phyloP scores from a whole-genome alignment of 2,113 vertebrate species.

The Xenus cinereus region DNA sequence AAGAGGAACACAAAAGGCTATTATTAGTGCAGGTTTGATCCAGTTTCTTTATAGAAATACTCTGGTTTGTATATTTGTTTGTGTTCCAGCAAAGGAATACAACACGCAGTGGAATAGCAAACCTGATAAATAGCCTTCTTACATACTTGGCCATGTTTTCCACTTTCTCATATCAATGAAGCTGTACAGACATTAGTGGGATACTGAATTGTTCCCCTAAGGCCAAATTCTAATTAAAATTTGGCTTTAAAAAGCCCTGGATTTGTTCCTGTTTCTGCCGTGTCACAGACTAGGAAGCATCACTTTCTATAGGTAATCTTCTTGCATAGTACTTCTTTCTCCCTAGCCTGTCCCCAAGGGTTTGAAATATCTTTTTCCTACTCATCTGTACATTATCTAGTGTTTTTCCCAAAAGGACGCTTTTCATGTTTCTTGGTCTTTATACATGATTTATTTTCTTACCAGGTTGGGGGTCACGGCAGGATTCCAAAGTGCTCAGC shows the following conservation, averaged over 20 bases:
- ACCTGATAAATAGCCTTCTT: not conserved
- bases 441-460: not conserved
- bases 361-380: not conserved
- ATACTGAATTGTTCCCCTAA: not conserved
- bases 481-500: constrained; percentile 89
- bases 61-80: not conserved
- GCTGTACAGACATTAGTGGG: not conserved
- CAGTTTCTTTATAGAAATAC: not conserved
- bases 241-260: not conserved
- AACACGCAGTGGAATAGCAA: not conserved
- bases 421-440: not conserved
- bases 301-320: not conserved
- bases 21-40: not conserved
- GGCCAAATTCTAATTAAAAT: not conserved
- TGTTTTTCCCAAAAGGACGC: not conserved
- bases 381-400: not conserved
- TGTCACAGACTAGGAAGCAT: not conserved
- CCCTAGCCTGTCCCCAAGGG: not conserved
- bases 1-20: not conserved
- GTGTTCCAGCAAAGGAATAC: not conserved
- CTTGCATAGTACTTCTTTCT: not conserved
- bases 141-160: not conserved
- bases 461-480: constrained; percentile 83
- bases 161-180: not conserved
- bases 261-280: not conserved